A percentile compares a stretch with the other conserved stretches of the same genome.
phyloP scores from a whole-genome alignment of 2,888 invertebrate species.

The Heliconius ismenius region DNA sequence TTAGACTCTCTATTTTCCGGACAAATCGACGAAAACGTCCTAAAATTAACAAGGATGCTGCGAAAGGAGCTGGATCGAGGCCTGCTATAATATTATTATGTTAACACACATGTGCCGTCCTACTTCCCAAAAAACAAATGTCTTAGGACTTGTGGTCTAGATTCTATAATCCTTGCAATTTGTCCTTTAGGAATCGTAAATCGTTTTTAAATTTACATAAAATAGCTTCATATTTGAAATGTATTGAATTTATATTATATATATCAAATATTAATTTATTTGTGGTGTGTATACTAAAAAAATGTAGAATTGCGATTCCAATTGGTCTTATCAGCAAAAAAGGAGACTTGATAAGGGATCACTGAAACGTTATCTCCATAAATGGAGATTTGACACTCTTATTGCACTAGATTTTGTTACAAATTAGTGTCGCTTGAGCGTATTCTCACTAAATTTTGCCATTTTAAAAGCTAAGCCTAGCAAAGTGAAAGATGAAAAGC shows the following conservation, averaged over 20 bases:
- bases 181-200: conserved; percentile 16
- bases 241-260: not conserved
- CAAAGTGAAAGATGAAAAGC: not conserved
- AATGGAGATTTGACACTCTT: conserved; percentile 68
- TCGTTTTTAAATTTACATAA: not conserved
- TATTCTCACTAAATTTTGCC: not conserved
- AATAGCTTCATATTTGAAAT: not conserved
- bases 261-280: conserved; percentile 6
- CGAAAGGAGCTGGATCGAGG: conserved; percentile 75
- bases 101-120: conserved; percentile 64
- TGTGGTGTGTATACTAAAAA: conserved; percentile 8
- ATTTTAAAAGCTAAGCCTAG: conserved; percentile 11
- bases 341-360: conserved; percentile 32
- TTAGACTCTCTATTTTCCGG: conserved; percentile 74
- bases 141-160: conserved; percentile 23
- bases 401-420: conserved; percentile 24
- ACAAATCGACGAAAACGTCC: conserved; percentile 71
- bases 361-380: conserved; percentile 67
- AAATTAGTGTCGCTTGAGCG: conserved; percentile 10
- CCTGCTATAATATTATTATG: conserved; percentile 64
- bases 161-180: not conserved
- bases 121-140: conserved; percentile 49
- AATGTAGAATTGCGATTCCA: not conserved
- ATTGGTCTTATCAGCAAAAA: not conserved
- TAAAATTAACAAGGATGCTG: conserved; percentile 72